Evolutionary conservation across 2,113 vertebrate species (phyloP).

Genomic region (Melierax canorus): DNA sequence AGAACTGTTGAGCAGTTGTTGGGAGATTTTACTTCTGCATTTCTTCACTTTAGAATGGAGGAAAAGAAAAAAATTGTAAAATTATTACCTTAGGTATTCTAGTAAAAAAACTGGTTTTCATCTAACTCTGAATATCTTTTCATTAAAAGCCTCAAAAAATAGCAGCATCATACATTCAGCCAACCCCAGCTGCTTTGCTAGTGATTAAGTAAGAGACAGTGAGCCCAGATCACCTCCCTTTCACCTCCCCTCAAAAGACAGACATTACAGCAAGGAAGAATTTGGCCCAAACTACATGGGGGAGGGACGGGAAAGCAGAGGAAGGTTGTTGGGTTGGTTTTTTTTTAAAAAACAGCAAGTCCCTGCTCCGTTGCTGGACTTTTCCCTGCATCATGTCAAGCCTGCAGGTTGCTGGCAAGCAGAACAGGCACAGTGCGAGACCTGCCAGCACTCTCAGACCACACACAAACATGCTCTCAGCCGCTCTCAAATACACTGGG

Average conservation of each 20-base stretch:
- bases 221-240: not conserved
- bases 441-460: not conserved
- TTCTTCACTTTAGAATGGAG: not conserved
- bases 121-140: not conserved
- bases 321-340: not conserved
- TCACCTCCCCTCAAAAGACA: not conserved
- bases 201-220: not conserved
- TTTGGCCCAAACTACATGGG: not conserved
- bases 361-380: not conserved
- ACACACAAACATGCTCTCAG: not conserved
- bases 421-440: not conserved
- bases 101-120: not conserved
- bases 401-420: slow-evolving; percentile 42
- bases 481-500: not conserved
- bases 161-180: not conserved
- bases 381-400: not conserved
- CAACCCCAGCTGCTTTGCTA: not conserved
- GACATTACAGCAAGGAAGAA: not conserved
- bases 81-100: not conserved
- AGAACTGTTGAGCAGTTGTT: not conserved
- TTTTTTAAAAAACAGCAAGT: not conserved
- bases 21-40: not conserved
- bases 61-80: not conserved
- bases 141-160: not conserved
- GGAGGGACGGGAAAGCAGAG: not conserved